These are phyloP conservation scores for Halyomorpha halys DNA, from an alignment of 1,140 invertebrate species.

Conservation along the genomic window DNA sequence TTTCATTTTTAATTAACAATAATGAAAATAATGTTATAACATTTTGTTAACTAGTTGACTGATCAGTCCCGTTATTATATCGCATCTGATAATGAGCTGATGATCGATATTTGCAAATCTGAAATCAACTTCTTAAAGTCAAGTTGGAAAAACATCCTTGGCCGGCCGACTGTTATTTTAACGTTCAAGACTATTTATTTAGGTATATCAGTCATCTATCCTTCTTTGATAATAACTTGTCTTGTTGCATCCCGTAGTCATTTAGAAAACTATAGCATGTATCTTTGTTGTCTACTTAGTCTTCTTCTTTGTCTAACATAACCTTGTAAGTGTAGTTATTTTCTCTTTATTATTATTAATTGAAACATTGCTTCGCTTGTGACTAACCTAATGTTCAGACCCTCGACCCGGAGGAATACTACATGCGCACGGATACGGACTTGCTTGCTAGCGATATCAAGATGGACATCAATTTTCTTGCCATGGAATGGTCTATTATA, in stretches of 20 bases:
- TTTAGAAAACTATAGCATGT: not conserved
- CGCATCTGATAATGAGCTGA: slow-evolving; percentile 89
- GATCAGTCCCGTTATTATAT: slow-evolving; percentile 94
- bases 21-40: slow-evolving; percentile 21
- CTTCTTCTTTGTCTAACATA: not conserved
- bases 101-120: slow-evolving; percentile 93
- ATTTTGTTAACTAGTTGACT: slow-evolving; percentile 62
- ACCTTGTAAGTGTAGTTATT: not conserved
- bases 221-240: slow-evolving; percentile 3
- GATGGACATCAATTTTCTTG: slow-evolving; percentile 80
- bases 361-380: slow-evolving; percentile 8
- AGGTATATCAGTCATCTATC: slow-evolving; percentile 51
- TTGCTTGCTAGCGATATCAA: slow-evolving; percentile 79
- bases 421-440: slow-evolving; percentile 80
- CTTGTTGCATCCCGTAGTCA: slow-evolving; percentile 3
- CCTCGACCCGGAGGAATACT: slow-evolving; percentile 86
- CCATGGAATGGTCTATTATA: slow-evolving; percentile 86
- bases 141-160: slow-evolving; percentile 88
- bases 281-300: not conserved
- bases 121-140: slow-evolving; percentile 94
- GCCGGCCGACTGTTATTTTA: slow-evolving; percentile 79
- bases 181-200: slow-evolving; percentile 79
- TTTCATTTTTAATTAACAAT: no score
- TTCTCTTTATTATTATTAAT: not conserved
- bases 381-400: slow-evolving; percentile 46